A percentile compares a stretch with the other conserved stretches of the same genome.
Conservation (phyloP, 2,113 vertebrate species). For the Gobiocypris rarus region DNA sequence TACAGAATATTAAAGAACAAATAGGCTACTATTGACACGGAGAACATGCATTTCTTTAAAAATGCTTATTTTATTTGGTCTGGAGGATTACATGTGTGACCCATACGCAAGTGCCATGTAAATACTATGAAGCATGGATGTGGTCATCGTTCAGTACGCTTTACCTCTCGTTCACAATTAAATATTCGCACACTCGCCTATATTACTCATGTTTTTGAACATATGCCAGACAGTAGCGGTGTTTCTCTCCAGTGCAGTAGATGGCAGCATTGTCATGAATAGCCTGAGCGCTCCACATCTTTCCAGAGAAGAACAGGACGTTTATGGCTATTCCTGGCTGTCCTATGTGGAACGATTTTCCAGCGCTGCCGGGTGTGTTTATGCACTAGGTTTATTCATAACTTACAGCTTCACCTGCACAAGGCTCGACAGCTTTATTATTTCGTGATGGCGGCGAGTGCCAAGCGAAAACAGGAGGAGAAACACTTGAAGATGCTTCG, state of each 20-base stretch:
- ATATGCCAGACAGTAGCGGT: neutral
- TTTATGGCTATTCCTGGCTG: constrained; percentile 21
- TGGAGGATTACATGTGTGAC: too few relatives aligned
- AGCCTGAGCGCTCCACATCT: neutral
- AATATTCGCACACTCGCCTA: too few relatives aligned
- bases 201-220: neutral
- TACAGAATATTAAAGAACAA: too few relatives aligned
- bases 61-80: too few relatives aligned
- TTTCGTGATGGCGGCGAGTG: constrained; percentile 89
- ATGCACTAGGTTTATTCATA: constrained; percentile 9
- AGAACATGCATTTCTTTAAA: too few relatives aligned
- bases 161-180: too few relatives aligned
- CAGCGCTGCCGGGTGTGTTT: constrained; percentile 38
- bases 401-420: neutral
- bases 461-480: constrained; percentile 97
- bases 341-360: constrained; percentile 30
- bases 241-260: constrained; percentile 32
- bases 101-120: too few relatives aligned
- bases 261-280: constrained; percentile 12
- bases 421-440: neutral
- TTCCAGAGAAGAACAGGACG: constrained; percentile 14
- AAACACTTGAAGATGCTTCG: constrained; percentile 97
- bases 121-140: too few relatives aligned
- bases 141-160: too few relatives aligned
- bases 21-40: too few relatives aligned